Conservation (phyloP, 2,888 invertebrate genomes). For the Melanostoma scalare region DNA sequence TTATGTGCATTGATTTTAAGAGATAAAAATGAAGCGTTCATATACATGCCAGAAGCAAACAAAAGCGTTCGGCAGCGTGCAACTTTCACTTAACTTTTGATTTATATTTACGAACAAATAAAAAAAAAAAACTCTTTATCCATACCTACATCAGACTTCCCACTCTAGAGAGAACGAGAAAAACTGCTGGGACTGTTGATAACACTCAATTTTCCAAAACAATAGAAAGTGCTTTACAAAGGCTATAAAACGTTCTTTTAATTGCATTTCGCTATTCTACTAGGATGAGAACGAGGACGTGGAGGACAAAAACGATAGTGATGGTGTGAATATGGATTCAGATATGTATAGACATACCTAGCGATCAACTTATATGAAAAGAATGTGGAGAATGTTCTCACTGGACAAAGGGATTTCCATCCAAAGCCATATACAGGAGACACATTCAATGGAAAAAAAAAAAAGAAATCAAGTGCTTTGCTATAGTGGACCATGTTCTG, state of each 20-base stretch:
- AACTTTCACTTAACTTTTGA: slow-evolving; percentile 80
- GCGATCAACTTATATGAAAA: slow-evolving; percentile 27
- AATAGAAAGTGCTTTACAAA: slow-evolving; percentile 75
- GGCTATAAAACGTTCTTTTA: slow-evolving; percentile 82
- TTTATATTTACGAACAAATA: slow-evolving; percentile 71
- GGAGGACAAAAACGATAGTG: slow-evolving; percentile 14
- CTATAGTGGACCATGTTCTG: slow-evolving; percentile 26
- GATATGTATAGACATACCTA: background rate
- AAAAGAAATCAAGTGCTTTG: slow-evolving; percentile 33
- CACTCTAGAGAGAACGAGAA: background rate
- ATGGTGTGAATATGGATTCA: slow-evolving; percentile 21
- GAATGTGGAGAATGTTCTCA: slow-evolving; percentile 25
- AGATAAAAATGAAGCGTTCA: slow-evolving; percentile 55
- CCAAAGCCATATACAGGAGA: slow-evolving; percentile 48
- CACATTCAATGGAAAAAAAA: slow-evolving; percentile 55
- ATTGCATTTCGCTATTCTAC: slow-evolving; percentile 78
- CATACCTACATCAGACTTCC: background rate
- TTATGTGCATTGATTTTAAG: slow-evolving; percentile 64
- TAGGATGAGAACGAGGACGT: slow-evolving; percentile 7
- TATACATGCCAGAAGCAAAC: slow-evolving; percentile 13
- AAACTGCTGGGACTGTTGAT: slow-evolving; percentile 71
- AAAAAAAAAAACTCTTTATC: slow-evolving; percentile 1
- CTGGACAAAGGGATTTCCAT: slow-evolving; percentile 60
- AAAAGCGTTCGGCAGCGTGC: slow-evolving; percentile 65
- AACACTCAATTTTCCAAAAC: slow-evolving; percentile 72